Conservation (phyloP, 1,140 invertebrate genomes). For the Micrasema longulum region DNA sequence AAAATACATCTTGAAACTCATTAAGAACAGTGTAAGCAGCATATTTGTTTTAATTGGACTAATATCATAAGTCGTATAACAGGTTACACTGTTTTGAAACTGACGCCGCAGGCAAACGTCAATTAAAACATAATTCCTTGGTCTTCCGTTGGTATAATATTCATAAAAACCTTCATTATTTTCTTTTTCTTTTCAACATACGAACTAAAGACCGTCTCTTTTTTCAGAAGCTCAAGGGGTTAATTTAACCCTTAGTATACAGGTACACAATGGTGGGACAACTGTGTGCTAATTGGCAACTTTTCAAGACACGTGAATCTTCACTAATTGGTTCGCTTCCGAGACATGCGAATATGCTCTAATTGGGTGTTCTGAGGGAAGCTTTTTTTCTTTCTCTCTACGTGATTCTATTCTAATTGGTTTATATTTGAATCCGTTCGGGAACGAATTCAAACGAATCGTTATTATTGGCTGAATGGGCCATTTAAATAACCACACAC, state of each 20-base stretch:
- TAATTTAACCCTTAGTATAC: neutral
- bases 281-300: conserved; percentile 27
- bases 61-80: too few species aligned
- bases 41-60: too few species aligned
- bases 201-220: too few species aligned
- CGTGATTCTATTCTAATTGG: conserved; percentile 40
- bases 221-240: too few species aligned
- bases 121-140: too few species aligned
- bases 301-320: conserved; percentile 33
- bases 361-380: conserved; percentile 32
- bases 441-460: conserved; percentile 12
- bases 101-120: too few species aligned
- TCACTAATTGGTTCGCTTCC: conserved; percentile 26
- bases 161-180: too few species aligned
- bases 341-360: conserved; percentile 30
- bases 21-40: too few species aligned
- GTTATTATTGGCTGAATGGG: conserved; percentile 3
- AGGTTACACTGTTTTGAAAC: too few species aligned
- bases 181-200: too few species aligned
- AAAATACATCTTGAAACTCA: too few species aligned
- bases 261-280: neutral
- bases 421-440: conserved; percentile 21
- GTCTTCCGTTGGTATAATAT: too few species aligned
- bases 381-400: conserved; percentile 4
- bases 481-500: conserved; percentile 2